These are phyloP conservation scores for Dasypus novemcinctus DNA, from an alignment of 2,113 vertebrate genomes.

Conservation along the genomic window DNA sequence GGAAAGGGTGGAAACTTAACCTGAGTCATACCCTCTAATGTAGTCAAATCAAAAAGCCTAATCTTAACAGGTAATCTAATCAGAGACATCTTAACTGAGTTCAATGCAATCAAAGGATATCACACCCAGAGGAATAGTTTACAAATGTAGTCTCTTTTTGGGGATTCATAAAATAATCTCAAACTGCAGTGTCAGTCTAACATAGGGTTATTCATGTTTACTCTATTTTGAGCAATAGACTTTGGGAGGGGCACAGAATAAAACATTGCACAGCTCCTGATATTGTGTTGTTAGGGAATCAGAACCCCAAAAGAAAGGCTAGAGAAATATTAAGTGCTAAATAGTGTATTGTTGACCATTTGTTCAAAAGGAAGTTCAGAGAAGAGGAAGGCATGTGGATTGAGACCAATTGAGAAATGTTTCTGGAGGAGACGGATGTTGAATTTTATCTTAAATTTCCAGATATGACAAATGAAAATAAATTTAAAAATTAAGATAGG, in stretches of 20 bases:
- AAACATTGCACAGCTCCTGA: background rate
- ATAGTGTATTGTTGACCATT: background rate
- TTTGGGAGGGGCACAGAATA: background rate
- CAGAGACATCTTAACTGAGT: no score
- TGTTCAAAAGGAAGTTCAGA: background rate
- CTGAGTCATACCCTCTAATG: no score
- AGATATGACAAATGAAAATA: conserved; percentile 21
- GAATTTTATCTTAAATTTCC: background rate
- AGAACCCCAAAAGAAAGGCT: background rate
- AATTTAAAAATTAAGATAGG: background rate
- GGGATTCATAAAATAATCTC: no score
- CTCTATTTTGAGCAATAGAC: background rate
- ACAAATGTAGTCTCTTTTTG: no score
- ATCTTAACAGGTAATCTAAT: no score
- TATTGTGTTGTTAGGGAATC: background rate
- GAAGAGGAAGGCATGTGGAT: background rate
- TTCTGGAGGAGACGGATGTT: background rate
- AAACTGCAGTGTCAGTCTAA: background rate
- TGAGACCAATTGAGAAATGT: background rate
- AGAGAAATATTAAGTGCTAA: background rate
- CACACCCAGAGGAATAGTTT: no score
- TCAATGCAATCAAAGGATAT: no score
- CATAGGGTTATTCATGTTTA: background rate
- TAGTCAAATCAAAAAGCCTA: no score
- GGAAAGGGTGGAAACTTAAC: no score